Evolutionary conservation across 1,140 invertebrate species (phyloP).

Genomic region (Chironomus striatipennis): DNA sequence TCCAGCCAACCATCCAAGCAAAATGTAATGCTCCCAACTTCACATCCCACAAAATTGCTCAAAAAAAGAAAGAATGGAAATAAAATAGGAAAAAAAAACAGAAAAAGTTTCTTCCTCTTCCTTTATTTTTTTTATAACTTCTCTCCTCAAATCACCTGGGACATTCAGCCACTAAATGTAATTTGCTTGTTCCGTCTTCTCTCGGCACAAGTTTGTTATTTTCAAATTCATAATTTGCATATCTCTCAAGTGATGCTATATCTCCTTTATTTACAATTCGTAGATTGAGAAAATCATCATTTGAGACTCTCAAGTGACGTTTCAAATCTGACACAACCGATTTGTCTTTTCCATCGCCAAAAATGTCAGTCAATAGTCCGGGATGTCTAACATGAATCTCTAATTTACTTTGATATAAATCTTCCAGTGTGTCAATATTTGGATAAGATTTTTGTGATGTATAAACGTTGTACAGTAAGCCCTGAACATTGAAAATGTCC

Average conservation of each 20-base stretch:
- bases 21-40: no score
- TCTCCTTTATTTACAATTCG: neutral
- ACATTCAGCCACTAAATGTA: conserved; percentile 11
- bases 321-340: neutral
- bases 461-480: neutral
- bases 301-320: neutral
- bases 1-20: no score
- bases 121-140: no score
- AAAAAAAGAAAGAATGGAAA: neutral
- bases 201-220: conserved; percentile 1
- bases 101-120: neutral
- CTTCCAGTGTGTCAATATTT: conserved; percentile 17
- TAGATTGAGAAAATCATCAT: conserved; percentile 2
- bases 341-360: neutral
- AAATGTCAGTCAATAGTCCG: neutral
- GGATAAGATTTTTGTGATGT: neutral
- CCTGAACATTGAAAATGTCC: neutral
- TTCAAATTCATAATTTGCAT: conserved; percentile 12
- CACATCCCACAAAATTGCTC: no score
- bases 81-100: neutral
- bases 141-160: conserved; percentile 5
- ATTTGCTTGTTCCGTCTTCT: conserved; percentile 12
- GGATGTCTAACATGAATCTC: neutral
- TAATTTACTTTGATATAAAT: neutral
- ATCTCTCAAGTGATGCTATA: neutral